Base-by-base conservation (phyloP, 2,113 vertebrate species). In the Columba livia region DNA sequence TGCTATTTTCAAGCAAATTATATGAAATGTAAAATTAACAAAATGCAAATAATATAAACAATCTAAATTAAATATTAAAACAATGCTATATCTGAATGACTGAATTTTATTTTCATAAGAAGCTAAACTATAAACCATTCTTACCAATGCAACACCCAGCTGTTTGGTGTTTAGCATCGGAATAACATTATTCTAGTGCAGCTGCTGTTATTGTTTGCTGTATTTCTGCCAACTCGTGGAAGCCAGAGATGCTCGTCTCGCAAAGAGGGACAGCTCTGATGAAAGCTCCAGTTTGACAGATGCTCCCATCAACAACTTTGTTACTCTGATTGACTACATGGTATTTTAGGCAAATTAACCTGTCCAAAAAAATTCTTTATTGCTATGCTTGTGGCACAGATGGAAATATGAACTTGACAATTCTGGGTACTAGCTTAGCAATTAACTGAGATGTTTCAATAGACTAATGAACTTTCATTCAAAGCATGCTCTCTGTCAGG, bases 291-390 rank as follows among this genome's bases (percentile, higher is more conserved):
- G 50, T 93, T 75, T 96, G 97, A 97, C 98, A 97, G 97, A 97
- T 86, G 97, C 61, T 51, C 83, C 90, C 96, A 89, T 97, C 97
- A 95, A 96, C 97, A 92, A 90, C 97, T 97, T 89, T 93, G 97
- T 96, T 95, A 79, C 93, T 97, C 97, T 97, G 96, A 97, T 93
- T 95, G 97, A 97, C 97, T 94, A 95, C 96, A 93, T 24, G 85
- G 94, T 96, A 88, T 97, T 98, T 97, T 97, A 97, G 96, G 97
- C 97, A 98, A 98, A 98, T 97, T 97, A 97, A 98, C 97, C 97
- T 97, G 97, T 96, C 97, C 96, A 96, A 90, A 96, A 95, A 96
- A 87, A 87, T 95, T 93, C 94, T 97, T 97, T 97, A 97, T 97
- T 87, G 93, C 96, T 67, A 47, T 5, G 74, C 92, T 97, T 58